Percentiles rank a stretch among this genome's conserved stretches.
Conservation (phyloP, 2,113 vertebrate species). For the Crotalus horridus region DNA sequence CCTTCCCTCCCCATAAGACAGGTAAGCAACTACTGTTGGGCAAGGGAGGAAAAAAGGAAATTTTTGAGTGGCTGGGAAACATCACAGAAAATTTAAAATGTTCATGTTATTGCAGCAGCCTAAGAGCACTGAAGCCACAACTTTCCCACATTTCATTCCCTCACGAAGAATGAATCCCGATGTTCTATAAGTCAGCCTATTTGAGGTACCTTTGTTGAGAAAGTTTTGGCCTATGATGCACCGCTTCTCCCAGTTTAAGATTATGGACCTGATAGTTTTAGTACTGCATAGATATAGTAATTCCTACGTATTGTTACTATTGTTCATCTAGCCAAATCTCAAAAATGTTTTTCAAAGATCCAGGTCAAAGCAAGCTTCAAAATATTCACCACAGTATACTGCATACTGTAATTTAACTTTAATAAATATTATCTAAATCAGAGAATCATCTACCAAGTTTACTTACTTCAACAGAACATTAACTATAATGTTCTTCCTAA, state of each 20-base stretch:
- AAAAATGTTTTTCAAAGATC: background rate
- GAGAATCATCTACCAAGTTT: background rate
- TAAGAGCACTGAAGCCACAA: background rate
- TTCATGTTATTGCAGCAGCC: background rate
- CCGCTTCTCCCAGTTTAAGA: background rate
- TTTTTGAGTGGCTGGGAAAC: background rate
- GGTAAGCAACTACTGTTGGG: background rate
- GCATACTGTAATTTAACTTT: background rate
- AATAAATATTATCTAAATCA: background rate
- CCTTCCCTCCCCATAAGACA: background rate
- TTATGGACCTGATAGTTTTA: background rate
- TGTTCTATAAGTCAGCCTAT: background rate
- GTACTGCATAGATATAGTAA: background rate
- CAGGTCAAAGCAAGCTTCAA: background rate
- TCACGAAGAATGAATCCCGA: background rate
- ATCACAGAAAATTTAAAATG: background rate
- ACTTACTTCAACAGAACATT: background rate
- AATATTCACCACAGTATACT: background rate
- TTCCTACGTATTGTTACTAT: background rate
- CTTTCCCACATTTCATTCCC: background rate
- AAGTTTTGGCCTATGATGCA: background rate
- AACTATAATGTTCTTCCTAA: background rate
- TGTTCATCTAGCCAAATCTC: background rate
- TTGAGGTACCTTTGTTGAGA: background rate
- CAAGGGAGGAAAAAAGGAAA: background rate